Evolutionary conservation across 2,797 vertebrate species (phyloP), one percentile per base, ranked within the genome.

Genomic region (Scolopax rusticola): DNA sequence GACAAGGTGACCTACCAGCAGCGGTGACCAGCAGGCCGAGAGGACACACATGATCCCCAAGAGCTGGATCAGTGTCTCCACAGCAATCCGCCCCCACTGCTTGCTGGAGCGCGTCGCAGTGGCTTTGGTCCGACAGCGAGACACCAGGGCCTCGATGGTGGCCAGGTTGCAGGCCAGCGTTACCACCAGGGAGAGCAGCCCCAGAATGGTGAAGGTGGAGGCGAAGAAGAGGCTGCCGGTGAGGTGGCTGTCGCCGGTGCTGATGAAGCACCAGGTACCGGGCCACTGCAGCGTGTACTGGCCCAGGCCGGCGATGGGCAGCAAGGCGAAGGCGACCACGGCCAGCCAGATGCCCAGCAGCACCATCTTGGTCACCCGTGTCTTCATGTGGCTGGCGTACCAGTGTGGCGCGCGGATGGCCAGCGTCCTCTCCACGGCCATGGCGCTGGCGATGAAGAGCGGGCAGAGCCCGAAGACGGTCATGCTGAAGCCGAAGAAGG

Each of bases 221-320:
- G 99, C 98, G 50, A 99, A 98, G 93, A 97, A 81, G 21, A 93
- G 57, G 89, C 89, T 97, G 45, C 97, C 97, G 20, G 84, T 20
- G 6, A 41, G 41, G 1, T 56, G 40, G 63, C 50, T 53, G 1
- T 93, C 91, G 5, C 86, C 11, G 0, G 98, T 98, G 97, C 98
- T 98, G 95, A 99, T 99, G 87, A 99, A 99, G 97, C 99, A 99
- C 99, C 99, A 99, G 1, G 99, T 99, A 16, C 99, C 99, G 0
- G 99, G 99, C 99, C 99, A 99, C 97, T 99, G 99, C 30, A 98
- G 87, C 0, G 98, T 98, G 96, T 99, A 99, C 24, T 97, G 93
- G 15, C 99, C 99, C 36, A 99, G 97, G 3, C 99, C 99, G 6
- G 96, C 81, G 12, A 99, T 23, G 9, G 99, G 99, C 97, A 99